phyloP scores from a whole-genome alignment of 2,113 vertebrate species.

The Dicrurus megarhynchus region DNA sequence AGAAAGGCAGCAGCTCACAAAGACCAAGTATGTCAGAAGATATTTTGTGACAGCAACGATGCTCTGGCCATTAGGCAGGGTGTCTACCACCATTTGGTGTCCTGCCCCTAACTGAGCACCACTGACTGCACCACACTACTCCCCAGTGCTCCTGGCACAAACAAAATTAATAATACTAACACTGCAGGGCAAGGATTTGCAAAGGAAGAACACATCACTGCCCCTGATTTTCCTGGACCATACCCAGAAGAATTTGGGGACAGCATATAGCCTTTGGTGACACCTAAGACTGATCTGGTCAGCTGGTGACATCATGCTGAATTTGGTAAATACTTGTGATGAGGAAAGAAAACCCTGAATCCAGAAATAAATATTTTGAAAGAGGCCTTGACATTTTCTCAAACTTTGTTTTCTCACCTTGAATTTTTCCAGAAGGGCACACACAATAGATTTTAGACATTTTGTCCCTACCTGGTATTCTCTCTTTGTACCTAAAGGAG shows the following conservation, averaged over 20 bases:
- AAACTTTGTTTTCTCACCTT: not conserved
- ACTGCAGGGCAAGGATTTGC: not conserved
- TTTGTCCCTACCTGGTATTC: not conserved
- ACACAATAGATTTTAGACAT: not conserved
- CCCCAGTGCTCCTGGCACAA: not conserved
- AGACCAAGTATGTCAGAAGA: not conserved
- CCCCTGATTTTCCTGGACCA: not conserved
- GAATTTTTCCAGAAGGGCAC: not conserved
- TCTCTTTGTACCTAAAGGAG: not conserved
- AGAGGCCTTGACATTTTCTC: not conserved
- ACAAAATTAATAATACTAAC: not conserved
- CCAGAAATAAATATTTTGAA: not conserved
- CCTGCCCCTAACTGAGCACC: not conserved
- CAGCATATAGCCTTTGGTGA: not conserved
- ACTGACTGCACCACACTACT: fast-evolving
- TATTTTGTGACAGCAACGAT: not conserved
- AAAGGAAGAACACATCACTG: not conserved
- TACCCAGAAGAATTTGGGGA: not conserved
- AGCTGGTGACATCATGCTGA: not conserved
- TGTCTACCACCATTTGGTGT: too few relatives aligned
- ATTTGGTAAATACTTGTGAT: not conserved
- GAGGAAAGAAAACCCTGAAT: not conserved
- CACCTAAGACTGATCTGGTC: not conserved
- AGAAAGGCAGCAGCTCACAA: not conserved
- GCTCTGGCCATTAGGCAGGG: not conserved